Evolutionary conservation across 1,140 invertebrate genomes (phyloP), one percentile per base, ranked within the genome.

Genomic region (Lordiphosa clarofinis): DNA sequence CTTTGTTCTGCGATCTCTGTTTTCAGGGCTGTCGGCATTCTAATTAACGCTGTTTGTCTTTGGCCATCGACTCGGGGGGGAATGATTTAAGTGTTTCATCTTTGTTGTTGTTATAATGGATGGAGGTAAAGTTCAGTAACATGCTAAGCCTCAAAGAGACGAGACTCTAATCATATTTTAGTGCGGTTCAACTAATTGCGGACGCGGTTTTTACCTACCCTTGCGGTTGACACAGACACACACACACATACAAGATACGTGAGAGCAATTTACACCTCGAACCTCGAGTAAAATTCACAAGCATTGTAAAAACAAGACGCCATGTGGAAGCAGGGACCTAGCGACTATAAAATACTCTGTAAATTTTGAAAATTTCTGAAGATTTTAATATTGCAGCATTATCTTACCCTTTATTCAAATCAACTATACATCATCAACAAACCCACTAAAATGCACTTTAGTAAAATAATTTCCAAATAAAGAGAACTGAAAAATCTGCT

Each of bases 91-190:
- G 50, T 33, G 13, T 4, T 31, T 31, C 28, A 31, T 31, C 28
- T 31, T 31, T 31, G 28, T 31, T 31, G 7, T 31, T 31, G 28
- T 7, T 31, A 8, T 8, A 2, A 31, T 31, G 1, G 28, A 5
- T 31, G 28, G 28, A 31, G 28, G 28, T 5, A 42, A 52, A 48
- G 47, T 57, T 56, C 52, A 52, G 58, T 44, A 61, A 62, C 52
- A 55, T 38, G 24, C 24, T 28, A 0, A 31, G 28, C 6, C 28
- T 31, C 28, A 31, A 31, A 31, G 9, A 36, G 50, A 43, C 13
- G 44, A 44, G 31, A 15, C 49, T 70, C 72, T 76, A 82, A 82
- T 82, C 78, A 82, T 84, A 73, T 82, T 82, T 82, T 76, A 82
- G 76, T 82, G 78, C 56, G 42, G 56, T 15, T 21, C 68, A 69